A percentile compares a stretch with the other conserved stretches of the same genome.
phyloP scores from a whole-genome alignment of 2,888 invertebrate species.

The Syrphus vitripennis region DNA sequence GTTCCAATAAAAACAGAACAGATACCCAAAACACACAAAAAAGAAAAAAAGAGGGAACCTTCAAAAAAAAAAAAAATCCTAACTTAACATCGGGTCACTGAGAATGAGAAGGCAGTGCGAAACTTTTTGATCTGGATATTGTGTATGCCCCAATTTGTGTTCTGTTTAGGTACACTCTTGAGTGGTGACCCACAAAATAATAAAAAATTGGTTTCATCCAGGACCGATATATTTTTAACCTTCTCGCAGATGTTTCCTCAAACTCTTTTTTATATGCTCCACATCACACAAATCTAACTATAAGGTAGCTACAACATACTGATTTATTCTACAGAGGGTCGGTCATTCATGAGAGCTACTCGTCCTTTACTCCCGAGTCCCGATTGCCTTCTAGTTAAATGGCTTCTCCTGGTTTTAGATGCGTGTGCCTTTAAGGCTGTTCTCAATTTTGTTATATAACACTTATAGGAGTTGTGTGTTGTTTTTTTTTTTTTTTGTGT shows the following conservation, averaged over 20 bases:
- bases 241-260: constrained; percentile 42
- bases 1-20: not conserved
- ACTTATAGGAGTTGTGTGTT: not conserved
- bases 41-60: not conserved
- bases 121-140: not conserved
- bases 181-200: constrained; percentile 35
- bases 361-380: not conserved
- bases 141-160: constrained; percentile 4
- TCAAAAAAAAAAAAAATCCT: not conserved
- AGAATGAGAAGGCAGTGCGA: not conserved
- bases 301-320: constrained; percentile 8
- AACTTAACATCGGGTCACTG: constrained; percentile 23
- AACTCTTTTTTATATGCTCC: constrained; percentile 9
- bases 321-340: constrained; percentile 20
- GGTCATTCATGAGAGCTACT: not conserved
- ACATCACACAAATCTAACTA: not conserved
- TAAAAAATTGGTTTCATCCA: not conserved
- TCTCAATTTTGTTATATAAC: not conserved
- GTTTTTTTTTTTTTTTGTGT: too few relatives aligned
- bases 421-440: not conserved
- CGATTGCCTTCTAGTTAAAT: not conserved
- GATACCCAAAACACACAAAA: not conserved
- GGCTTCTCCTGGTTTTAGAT: not conserved
- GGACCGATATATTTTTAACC: constrained; percentile 19
- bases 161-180: not conserved